Conservation (phyloP, 2,888 invertebrate species). For the Drosophila neonasuta region DNA sequence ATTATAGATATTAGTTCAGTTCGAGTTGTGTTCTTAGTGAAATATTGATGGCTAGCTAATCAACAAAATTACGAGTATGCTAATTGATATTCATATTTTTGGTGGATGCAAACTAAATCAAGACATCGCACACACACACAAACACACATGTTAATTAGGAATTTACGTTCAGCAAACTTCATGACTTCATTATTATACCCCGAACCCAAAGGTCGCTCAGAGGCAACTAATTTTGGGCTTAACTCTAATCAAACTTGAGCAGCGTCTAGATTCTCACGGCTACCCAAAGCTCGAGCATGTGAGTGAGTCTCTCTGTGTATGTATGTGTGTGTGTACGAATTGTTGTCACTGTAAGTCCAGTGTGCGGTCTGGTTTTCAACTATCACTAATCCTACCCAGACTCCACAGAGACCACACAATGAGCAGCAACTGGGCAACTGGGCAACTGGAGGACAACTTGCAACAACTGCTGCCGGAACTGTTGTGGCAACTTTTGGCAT, state of each 20-base stretch:
- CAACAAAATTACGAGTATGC: conserved; percentile 28
- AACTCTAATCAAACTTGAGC: conserved; percentile 74
- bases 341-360: conserved; percentile 18
- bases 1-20: conserved; percentile 28
- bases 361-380: conserved; percentile 20
- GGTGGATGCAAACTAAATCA: conserved; percentile 42
- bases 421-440: conserved; percentile 25
- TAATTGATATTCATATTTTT: conserved; percentile 34
- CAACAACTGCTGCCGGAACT: conserved; percentile 3
- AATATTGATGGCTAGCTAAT: conserved; percentile 7
- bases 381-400: conserved; percentile 29
- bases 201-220: conserved; percentile 47
- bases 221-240: conserved; percentile 74
- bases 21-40: not conserved
- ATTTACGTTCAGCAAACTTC: conserved; percentile 45
- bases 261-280: conserved; percentile 53
- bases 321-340: conserved; percentile 26
- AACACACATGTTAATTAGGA: conserved; percentile 47
- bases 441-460: conserved; percentile 9
- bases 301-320: not conserved
- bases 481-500: conserved; percentile 40
- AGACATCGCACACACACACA: conserved; percentile 6
- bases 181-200: conserved; percentile 54
- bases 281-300: not conserved
- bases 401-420: conserved; percentile 23